Conservation (phyloP, 1,140 invertebrate genomes). For the Papilio aristodemus region DNA sequence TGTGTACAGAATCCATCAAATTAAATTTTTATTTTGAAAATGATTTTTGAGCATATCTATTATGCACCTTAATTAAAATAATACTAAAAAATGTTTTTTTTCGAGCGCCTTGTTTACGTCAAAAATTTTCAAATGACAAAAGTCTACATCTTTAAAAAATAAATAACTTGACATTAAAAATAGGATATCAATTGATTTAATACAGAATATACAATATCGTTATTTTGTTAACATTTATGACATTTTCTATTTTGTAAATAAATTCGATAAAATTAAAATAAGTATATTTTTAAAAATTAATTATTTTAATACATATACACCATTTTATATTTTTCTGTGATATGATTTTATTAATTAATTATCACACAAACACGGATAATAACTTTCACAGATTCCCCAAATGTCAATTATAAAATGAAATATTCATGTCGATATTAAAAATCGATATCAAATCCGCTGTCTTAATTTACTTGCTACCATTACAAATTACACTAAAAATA, state of each 20-base stretch:
- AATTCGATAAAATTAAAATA: constrained; percentile 24
- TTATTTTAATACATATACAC: not conserved
- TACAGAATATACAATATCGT: constrained; percentile 19
- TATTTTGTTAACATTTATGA: constrained; percentile 19
- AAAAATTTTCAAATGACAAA: constrained; percentile 21
- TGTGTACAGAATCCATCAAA: not conserved
- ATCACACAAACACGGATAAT: constrained; percentile 4
- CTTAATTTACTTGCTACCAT: constrained; percentile 4
- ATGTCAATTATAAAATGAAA: constrained; percentile 1
- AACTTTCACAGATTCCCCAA: not conserved
- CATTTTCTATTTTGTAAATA: constrained; percentile 17
- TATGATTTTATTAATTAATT: constrained; percentile 26
- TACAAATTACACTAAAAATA: constrained; percentile 25
- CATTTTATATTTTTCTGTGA: constrained; percentile 17
- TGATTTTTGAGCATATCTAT: not conserved
- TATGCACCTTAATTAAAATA: constrained; percentile 4
- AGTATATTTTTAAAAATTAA: not conserved
- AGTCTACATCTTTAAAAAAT: constrained; percentile 20
- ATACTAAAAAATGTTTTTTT: not conserved
- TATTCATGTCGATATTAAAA: constrained; percentile 7
- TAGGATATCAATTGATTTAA: constrained; percentile 21
- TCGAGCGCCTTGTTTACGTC: constrained; percentile 7
- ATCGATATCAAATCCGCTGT: constrained; percentile 26
- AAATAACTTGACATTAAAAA: constrained; percentile 21
- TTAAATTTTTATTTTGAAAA: not conserved